Base-by-base conservation (phyloP, 2,113 vertebrate species). In the Typhlomys cinereus region DNA sequence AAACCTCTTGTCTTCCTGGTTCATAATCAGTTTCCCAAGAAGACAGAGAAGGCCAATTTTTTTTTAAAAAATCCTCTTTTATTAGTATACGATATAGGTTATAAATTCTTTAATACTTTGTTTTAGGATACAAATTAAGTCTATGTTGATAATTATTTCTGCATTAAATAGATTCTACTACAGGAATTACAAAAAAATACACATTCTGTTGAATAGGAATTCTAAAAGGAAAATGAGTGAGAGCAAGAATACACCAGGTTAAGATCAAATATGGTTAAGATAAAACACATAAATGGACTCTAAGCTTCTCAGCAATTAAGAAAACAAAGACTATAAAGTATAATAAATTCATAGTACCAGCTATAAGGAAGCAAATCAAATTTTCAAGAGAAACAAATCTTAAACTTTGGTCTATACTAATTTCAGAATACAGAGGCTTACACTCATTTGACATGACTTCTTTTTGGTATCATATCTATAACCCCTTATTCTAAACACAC, bases 311-410 rank as follows among this genome's bases (percentile, higher is more conserved):
- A 25, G 7, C 14, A 84, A 57, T n/a, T 61, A 83, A 93, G 48
- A 80, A 34, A 18, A 88, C 89, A 8, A 64, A 69, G 74, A 67
- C 8, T 14, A 4, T 57, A 18, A 29, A 69, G 13, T 29, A 25
- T 71, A 87, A 93, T 88, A 92, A 85, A 94, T 89, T 90, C 50
- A 84, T 54, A 71, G 13, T 89, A 69, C 17, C 27, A 91, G 36
- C 44, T 76, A 57, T 89, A 86, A 93, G 80, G 64, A 94, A 94
- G 41, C n/a, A 91, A 92, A 73, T 61, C 17, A 61, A 59, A 36
- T 79, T 94, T 82, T 84, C 64, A 90, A 71, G 27, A 82, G 84
- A 88, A 93, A 82, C 18, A 50, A 92, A 64, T 44, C 3, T 89
- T 48, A 90, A 95, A n/a, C 69, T 81, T 86, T 87, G 89, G 31